phyloP scores from a whole-genome alignment of 2,113 vertebrate species.

The Glareola pratincola region DNA sequence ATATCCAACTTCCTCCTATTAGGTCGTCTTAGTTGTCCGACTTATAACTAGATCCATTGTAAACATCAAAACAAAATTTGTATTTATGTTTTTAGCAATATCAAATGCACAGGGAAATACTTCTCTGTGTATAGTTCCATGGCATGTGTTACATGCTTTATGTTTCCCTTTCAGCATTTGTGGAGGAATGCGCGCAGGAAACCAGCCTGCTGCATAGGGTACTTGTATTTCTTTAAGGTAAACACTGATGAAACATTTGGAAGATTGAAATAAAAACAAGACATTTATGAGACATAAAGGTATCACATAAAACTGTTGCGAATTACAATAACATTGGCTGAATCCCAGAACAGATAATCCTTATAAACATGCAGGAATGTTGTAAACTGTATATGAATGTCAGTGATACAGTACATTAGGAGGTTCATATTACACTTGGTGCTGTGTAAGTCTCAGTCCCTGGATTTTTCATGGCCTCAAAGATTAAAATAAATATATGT shows the following conservation, averaged over 20 bases:
- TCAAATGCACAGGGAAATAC: neutral
- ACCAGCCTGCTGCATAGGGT: neutral
- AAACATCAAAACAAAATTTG: slow-evolving; percentile 45
- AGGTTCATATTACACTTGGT: slow-evolving; percentile 59
- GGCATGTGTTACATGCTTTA: neutral
- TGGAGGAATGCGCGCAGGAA: slow-evolving; percentile 28
- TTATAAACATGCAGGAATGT: slow-evolving; percentile 69
- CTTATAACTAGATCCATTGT: neutral
- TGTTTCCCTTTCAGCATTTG: neutral
- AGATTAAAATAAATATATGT: slow-evolving; percentile 64
- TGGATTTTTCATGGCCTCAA: slow-evolving; percentile 46
- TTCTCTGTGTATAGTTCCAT: slow-evolving; percentile 18
- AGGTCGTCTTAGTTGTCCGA: neutral
- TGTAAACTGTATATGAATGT: slow-evolving; percentile 66
- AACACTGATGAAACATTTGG: slow-evolving; percentile 51
- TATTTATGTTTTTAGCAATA: slow-evolving; percentile 34
- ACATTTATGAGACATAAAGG: slow-evolving; percentile 66
- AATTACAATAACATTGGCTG: slow-evolving; percentile 66
- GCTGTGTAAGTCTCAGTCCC: slow-evolving; percentile 7
- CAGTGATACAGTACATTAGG: slow-evolving; percentile 61
- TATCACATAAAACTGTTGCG: slow-evolving; percentile 66
- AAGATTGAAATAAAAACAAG: slow-evolving; percentile 65
- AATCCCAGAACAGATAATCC: slow-evolving; percentile 67
- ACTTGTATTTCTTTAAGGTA: slow-evolving; percentile 56
- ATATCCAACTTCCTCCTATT: neutral